These are phyloP conservation scores for Melipona quadrifasciata DNA, from an alignment of 1,140 invertebrate species.

Conservation along the genomic window DNA sequence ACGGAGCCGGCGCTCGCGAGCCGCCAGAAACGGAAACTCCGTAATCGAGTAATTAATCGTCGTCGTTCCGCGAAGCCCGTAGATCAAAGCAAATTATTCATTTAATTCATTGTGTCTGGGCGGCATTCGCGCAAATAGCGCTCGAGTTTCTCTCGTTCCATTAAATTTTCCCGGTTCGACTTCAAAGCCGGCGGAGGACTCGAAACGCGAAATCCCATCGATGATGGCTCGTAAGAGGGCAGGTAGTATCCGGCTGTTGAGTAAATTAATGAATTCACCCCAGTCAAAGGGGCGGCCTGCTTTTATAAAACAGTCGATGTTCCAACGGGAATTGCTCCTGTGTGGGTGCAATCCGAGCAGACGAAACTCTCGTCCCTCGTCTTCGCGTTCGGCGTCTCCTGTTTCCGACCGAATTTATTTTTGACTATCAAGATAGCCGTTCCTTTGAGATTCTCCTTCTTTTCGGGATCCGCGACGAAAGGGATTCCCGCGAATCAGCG, in stretches of 20 bases:
- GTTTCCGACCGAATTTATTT: neutral
- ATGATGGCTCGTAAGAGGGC: neutral
- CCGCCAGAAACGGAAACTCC: neutral
- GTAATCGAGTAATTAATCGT: neutral
- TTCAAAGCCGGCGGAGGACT: slow-evolving; percentile 9
- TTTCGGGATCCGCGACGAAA: neutral
- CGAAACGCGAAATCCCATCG: neutral
- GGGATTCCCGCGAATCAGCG: neutral
- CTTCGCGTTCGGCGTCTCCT: neutral
- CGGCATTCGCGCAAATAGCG: neutral
- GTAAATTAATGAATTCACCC: slow-evolving; percentile 1
- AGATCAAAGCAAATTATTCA: slow-evolving; percentile 23
- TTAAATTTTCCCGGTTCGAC: slow-evolving; percentile 32
- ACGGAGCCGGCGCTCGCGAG: no score
- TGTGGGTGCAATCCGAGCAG: no score
- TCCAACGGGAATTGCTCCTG: neutral
- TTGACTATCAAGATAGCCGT: neutral
- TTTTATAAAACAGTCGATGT: neutral
- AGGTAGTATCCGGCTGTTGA: neutral
- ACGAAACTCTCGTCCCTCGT: neutral
- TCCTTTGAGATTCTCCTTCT: neutral
- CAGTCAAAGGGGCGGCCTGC: neutral
- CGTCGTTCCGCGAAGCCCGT: neutral
- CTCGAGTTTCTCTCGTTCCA: slow-evolving; percentile 3
- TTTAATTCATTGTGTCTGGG: slow-evolving; percentile 9